Evolutionary conservation across 2,113 vertebrate species (phyloP).

Genomic region (Actinemys pallida): DNA sequence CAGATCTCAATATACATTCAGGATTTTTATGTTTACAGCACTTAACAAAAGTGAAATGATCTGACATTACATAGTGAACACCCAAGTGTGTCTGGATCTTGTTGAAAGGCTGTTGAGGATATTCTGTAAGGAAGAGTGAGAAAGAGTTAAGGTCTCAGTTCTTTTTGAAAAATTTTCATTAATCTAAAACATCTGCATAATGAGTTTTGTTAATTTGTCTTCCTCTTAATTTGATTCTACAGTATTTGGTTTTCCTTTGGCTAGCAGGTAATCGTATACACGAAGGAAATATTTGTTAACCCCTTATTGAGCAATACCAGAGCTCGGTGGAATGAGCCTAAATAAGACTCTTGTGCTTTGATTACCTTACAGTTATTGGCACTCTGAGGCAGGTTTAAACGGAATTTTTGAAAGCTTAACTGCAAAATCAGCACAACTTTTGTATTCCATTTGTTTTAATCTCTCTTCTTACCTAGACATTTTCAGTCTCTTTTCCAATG

Average conservation of each 20-base stretch:
- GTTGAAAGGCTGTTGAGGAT: not conserved
- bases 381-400: not conserved
- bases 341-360: not conserved
- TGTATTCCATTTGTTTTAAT: not conserved
- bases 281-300: not conserved
- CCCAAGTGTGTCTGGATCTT: not conserved
- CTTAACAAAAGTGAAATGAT: not conserved
- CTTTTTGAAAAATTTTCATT: constrained; percentile 3
- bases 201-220: constrained; percentile 56
- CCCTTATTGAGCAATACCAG: not conserved
- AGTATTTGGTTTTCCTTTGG: constrained; percentile 1
- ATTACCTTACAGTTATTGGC: not conserved
- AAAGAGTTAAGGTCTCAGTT: fast-evolving
- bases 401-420: not conserved
- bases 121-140: constrained; percentile 6
- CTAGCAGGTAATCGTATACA: not conserved
- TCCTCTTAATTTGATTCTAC: not conserved
- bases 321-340: not conserved
- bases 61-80: not conserved
- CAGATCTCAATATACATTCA: not conserved
- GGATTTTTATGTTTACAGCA: not conserved
- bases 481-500: constrained; percentile 97
- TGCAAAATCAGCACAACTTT: fast-evolving
- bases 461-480: constrained; percentile 85
- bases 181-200: constrained; percentile 41